A percentile compares a stretch with the other conserved stretches of the same genome.
Conservation (phyloP, 2,888 invertebrate species). For the Silvanus unidentatus region DNA sequence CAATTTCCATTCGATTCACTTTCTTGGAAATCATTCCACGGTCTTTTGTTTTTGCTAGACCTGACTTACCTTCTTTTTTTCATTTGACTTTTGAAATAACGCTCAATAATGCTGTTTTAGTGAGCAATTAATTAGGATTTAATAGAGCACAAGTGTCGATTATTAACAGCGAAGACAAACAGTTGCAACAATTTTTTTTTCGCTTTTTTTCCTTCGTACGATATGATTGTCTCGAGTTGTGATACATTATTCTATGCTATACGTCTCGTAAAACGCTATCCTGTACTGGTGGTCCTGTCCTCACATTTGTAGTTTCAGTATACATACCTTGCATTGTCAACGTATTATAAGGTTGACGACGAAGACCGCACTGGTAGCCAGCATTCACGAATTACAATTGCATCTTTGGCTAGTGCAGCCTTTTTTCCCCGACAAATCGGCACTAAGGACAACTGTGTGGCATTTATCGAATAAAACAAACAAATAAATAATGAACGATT, state of each 20-base stretch:
- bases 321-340: conserved; percentile 37
- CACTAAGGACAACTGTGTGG: conserved; percentile 3
- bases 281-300: conserved; percentile 39
- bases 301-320: conserved; percentile 34
- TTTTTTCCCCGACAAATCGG: background rate
- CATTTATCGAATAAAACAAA: conserved; percentile 22
- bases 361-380: conserved; percentile 30
- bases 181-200: too few relatives aligned
- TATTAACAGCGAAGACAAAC: too few relatives aligned
- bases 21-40: background rate
- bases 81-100: too few relatives aligned
- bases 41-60: conserved; percentile 10
- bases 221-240: conserved; percentile 8
- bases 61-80: background rate
- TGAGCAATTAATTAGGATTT: too few relatives aligned
- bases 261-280: conserved; percentile 35
- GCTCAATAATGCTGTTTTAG: too few relatives aligned
- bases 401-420: too few relatives aligned
- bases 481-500: conserved; percentile 45
- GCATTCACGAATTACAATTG: too few relatives aligned
- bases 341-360: conserved; percentile 34
- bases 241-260: conserved; percentile 36
- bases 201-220: background rate
- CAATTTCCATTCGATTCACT: conserved; percentile 2
- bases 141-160: too few relatives aligned